Percentiles rank a stretch among this genome's conserved stretches.
Conservation (phyloP, 2,113 vertebrate genomes). For the Chaetops frenatus region DNA sequence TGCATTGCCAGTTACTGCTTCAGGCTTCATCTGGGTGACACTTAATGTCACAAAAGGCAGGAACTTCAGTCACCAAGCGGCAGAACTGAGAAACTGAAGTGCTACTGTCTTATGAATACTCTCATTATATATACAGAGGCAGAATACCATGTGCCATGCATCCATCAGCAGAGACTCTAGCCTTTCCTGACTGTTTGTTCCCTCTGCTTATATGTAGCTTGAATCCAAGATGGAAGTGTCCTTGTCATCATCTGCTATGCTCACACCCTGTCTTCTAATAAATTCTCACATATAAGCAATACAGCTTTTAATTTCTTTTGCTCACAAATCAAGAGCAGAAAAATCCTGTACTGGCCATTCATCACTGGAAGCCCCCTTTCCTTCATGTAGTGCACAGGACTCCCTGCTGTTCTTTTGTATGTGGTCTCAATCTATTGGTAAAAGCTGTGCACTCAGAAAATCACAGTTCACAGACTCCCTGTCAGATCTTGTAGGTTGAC, state of each 20-base stretch:
- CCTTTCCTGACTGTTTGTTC: not conserved
- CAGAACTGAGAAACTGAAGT: not conserved
- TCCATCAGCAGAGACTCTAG: not conserved
- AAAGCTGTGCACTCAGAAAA: not conserved
- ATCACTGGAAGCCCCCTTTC: not conserved
- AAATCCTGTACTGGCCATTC: not conserved
- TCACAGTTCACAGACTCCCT: not conserved
- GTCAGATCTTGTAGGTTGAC: not conserved
- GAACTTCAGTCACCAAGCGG: not conserved
- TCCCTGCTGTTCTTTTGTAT: not conserved
- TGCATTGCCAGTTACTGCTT: not conserved
- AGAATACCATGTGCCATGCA: accelerated
- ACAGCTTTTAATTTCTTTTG: not conserved
- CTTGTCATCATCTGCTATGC: not conserved
- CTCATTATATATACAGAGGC: not conserved
- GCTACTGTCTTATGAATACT: not conserved
- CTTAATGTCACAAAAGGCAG: not conserved
- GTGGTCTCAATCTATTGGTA: not conserved
- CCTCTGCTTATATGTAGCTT: not conserved
- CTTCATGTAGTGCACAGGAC: not conserved
- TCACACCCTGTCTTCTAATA: not conserved
- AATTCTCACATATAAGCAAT: not conserved
- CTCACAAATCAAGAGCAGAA: not conserved
- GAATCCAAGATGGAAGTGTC: not conserved
- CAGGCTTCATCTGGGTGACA: not conserved